phyloP scores from a whole-genome alignment of 2,888 invertebrate species.

The Dusona sp. region DNA sequence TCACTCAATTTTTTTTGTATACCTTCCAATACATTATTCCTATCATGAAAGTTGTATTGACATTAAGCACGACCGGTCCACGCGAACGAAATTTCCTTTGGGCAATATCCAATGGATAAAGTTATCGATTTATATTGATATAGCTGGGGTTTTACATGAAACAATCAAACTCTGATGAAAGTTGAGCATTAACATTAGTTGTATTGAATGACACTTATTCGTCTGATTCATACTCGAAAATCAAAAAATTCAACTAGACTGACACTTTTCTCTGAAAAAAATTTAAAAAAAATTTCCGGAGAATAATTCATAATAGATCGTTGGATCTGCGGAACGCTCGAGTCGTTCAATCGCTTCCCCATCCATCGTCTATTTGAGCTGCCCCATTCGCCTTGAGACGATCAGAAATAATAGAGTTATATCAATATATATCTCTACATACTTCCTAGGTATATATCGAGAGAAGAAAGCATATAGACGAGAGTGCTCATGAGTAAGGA shows the following conservation, averaged over 20 bases:
- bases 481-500: constrained; percentile 55
- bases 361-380: constrained; percentile 56
- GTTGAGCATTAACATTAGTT: not conserved
- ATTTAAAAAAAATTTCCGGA: not conserved
- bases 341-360: constrained; percentile 55
- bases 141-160: not conserved
- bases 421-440: constrained; percentile 12
- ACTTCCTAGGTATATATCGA: constrained; percentile 35
- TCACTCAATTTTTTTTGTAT: not conserved
- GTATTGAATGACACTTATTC: not conserved
- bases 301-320: constrained; percentile 55
- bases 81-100: no score
- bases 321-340: constrained; percentile 15
- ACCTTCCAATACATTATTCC: not conserved
- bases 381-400: constrained; percentile 52
- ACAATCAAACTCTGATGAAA: not conserved
- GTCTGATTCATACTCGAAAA: not conserved
- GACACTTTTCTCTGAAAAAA: not conserved
- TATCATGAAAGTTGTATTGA: no score
- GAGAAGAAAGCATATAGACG: constrained; percentile 53
- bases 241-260: not conserved
- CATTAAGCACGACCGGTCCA: no score
- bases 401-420: constrained; percentile 53
- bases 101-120: not conserved
- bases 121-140: not conserved